Percentiles rank a stretch among this genome's conserved stretches.
Evolutionary conservation across 1,140 invertebrate species (phyloP).

Genomic region (Oryctes rhinoceros): DNA sequence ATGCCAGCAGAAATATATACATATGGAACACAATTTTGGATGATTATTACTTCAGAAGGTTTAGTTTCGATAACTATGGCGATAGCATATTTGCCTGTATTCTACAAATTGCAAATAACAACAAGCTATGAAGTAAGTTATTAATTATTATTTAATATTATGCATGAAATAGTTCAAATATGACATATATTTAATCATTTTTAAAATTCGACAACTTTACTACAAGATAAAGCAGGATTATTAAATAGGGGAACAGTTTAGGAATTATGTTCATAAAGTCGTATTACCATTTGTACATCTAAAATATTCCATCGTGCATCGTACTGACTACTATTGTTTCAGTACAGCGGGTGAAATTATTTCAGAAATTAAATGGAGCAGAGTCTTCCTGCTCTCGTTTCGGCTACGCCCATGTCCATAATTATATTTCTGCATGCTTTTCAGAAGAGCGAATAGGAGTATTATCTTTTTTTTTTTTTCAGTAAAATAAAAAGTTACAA

Average conservation of each 20-base stretch:
- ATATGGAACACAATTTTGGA: slow-evolving; percentile 83
- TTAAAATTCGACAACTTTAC: not conserved
- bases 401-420: no score
- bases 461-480: no score
- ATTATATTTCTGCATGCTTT: no score
- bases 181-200: not conserved
- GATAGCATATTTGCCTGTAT: slow-evolving; percentile 83
- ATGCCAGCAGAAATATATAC: slow-evolving; percentile 91
- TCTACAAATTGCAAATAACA: slow-evolving; percentile 83
- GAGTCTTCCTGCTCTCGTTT: no score
- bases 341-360: no score
- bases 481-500: no score
- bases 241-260: not conserved
- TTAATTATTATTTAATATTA: not conserved
- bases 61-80: slow-evolving; percentile 78
- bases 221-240: not conserved
- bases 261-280: not conserved
- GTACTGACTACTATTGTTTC: no score
- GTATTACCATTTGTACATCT: no score
- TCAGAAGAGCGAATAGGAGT: no score
- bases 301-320: no score
- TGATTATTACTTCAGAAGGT: slow-evolving; percentile 72
- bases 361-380: no score
- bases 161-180: not conserved
- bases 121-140: slow-evolving; percentile 82